Base-by-base conservation (phyloP, 2,888 invertebrate genomes). In the Lobophora halterata region DNA sequence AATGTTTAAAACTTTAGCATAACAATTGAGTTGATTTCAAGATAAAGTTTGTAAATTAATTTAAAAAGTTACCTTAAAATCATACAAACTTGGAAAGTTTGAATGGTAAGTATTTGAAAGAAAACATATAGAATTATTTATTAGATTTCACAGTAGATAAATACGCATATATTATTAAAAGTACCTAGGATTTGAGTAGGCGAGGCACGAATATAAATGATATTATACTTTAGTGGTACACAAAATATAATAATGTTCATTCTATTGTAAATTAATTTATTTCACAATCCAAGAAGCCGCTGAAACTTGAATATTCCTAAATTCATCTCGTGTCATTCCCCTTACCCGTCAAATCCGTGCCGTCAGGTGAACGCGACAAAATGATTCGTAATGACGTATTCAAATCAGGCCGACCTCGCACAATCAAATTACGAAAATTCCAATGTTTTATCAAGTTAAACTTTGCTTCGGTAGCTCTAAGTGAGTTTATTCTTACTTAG, bases 401-500 rank as follows among this genome's bases (percentile, higher is more conserved):
- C 79, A 81, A 83, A 83, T 81, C 77, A 75, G 68, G 62, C 55
- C 65, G 70, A 78, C 83, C 82, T 77, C 78, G 63, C 61, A 58
- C 79, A 83, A 86, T 81, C 65, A 58, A 80, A 78, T 86, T 86
- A 87, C 72, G 69, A 72, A 79, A 83, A 86, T 83, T 85, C 81
- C 78, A 81, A 81, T 81, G 82, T 83, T 81, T 81, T 85, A 87
- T 86, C 76, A 82, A 79, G 79, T 87, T 85, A 83, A 85, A 87
- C 83, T 85, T 82, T 80, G 76, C 83, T 77, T 83, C 80, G 81
- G 80, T 75, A 71, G 73, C 71, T 76, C 67, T 85, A 87, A 87
- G 79, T 85, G 85, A 85, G 86, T 87, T 87, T 87, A 82, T 86
- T 80, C 79, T 78, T 86, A 87, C 83, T 86, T 82, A 85, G 85